A percentile compares a stretch with the other conserved stretches of the same genome.
Evolutionary conservation across 1,140 invertebrate species (phyloP).

Genomic region (Triops longicaudatus): DNA sequence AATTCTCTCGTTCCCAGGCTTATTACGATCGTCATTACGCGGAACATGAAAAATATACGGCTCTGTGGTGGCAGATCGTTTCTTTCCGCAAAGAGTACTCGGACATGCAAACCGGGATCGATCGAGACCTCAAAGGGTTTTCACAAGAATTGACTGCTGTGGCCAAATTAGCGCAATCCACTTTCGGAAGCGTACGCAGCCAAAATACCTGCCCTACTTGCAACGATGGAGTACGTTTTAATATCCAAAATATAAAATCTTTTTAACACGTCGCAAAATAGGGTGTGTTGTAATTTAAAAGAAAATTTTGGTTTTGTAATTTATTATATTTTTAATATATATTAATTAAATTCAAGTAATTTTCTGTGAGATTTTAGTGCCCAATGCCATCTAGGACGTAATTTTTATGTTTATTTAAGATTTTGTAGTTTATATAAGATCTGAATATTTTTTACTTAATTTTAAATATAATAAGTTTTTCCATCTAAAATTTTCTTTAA

Average conservation of each 20-base stretch:
- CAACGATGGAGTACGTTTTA: background rate
- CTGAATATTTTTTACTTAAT: no score
- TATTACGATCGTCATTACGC: slow-evolving; percentile 8
- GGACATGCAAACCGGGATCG: background rate
- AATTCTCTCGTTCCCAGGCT: background rate
- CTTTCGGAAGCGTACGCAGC: background rate
- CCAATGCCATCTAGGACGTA: no score
- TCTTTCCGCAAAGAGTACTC: background rate
- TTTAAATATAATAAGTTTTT: no score
- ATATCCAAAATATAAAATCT: background rate
- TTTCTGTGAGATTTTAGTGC: no score
- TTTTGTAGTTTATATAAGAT: no score
- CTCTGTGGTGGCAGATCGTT: background rate
- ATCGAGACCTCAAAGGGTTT: background rate
- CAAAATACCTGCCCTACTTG: background rate
- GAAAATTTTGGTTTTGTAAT: no score
- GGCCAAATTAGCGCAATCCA: slow-evolving; percentile 1
- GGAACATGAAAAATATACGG: background rate
- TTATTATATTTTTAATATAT: no score
- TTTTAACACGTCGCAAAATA: background rate
- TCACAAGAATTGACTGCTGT: background rate
- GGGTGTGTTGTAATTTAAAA: no score
- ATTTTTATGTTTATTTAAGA: no score
- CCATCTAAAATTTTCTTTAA: no score
- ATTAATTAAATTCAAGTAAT: no score